Evolutionary conservation across 2,888 invertebrate genomes (phyloP), one percentile per base, ranked within the genome.

Genomic region (Heliothis peltigera): DNA sequence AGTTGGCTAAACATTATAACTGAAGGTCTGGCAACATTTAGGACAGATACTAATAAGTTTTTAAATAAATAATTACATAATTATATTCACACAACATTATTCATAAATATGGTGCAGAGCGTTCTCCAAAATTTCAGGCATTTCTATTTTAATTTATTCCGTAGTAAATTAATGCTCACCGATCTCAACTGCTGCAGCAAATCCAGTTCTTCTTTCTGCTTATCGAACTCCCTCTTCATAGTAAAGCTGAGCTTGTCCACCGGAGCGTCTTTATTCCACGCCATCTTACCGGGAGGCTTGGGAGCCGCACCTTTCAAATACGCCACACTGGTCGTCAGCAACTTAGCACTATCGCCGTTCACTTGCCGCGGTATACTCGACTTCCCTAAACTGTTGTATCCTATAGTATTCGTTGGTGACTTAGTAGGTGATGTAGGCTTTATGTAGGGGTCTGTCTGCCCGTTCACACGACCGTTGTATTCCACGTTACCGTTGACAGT

Each of bases 181-280:
- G 95, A 96, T 93, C 98, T 96, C 77, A 99, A 93, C 90, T 98
- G 97, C 74, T 97, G 97, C 85, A 98, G 96, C 80, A 98, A 93
- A 86, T 98, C 98, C 6, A 97, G 96, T 89, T 98, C 98, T 89
- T 98, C 98, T 87, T 97, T 97, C 84, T 98, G 98, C 83, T 98
- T 97, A 88, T 98, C 98, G 76, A 98, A 97, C 90, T 98, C 98
- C 77, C 98, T 95, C 84, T 98, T 96, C 97, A 98, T 98, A 0
- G 98, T 98, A 89, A 98, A 98, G 86, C 97, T 98, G 82, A 98
- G 96, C 87, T 98, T 98, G 77, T 97, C 97, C 0, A 96, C 92
- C 44, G 96, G 92, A 73, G 96, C 84, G 80, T 97, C 97, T 82
- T 96, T 96, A 81, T 96, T 97, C 97, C 97, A 98, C 79, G 96